Evolutionary conservation across 2,113 vertebrate genomes (phyloP), one percentile per base, ranked within the genome.

Genomic region (Sitta europaea): DNA sequence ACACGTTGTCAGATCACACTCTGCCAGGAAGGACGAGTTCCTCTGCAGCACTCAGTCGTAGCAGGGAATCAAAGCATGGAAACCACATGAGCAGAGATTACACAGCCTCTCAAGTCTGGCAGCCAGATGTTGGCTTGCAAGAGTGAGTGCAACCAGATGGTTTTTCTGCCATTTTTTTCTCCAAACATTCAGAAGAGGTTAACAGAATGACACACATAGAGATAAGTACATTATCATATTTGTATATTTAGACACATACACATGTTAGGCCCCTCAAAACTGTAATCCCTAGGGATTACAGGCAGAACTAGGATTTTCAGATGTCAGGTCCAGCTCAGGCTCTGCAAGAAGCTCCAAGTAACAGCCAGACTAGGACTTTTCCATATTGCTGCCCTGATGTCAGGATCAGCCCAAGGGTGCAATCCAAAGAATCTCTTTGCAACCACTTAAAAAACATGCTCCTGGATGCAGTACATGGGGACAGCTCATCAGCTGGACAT

Each of bases 61-160:
- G 65, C 0, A 0, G 43, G 36, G 48, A 95, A 91, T 78, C 73
- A 68, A 87, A 94, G 94, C 42, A 22, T 82, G 79, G 89, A 95
- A 92, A 81, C n/a, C 86, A 91, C 80, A 72, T 14, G 70, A 85
- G 70, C 66, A 72, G 65, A 55, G 65, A 84, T 91, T 38, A 71
- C 31, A 33, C 80, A 85, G 83, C 45, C 79, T 78, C 82, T 66
- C 28, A 12, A 83, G 3, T 80, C 91, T 96, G 94, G 76, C 65
- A 89, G 73, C 43, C 96, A 96, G 90, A 94, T 95, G 93, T 61
- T 85, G 50, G 54, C 42, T 71, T 42, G 86, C 77, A 89, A 67
- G 68, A 57, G 18, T 57, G 71, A 94, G 36, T 1, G 1, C 24
- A 59, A 92, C 54, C 84, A 91, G 73, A 81, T 92, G 89, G 5